Evolutionary conservation across 2,888 invertebrate genomes (phyloP).

Genomic region (Encarsia formosa): DNA sequence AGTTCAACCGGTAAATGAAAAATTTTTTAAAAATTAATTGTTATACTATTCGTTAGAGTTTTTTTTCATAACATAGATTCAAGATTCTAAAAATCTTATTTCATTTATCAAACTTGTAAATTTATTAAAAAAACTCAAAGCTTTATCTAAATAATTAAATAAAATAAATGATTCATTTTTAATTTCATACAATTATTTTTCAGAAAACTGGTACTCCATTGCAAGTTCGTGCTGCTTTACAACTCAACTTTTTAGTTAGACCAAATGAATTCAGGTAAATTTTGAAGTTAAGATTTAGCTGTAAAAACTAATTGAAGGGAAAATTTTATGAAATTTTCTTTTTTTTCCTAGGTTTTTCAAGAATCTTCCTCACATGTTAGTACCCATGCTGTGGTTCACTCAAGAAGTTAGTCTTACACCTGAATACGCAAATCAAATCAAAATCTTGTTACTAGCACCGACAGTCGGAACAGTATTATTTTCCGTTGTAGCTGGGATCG

Average conservation of each 20-base stretch:
- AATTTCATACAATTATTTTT: too few relatives aligned
- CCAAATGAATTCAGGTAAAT: conserved; percentile 56
- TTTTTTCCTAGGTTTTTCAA: conserved; percentile 56
- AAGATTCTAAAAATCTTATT: too few relatives aligned
- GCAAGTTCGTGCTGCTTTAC: conserved; percentile 67
- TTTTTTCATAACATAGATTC: too few relatives aligned
- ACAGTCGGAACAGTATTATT: conserved; percentile 54
- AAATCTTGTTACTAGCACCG: conserved; percentile 56
- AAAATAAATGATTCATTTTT: too few relatives aligned
- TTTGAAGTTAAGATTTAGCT: background rate
- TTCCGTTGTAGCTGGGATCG: conserved; percentile 53
- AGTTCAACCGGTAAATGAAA: conserved; percentile 66
- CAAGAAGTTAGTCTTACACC: conserved; percentile 62
- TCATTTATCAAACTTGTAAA: too few relatives aligned
- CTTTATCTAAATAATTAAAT: too few relatives aligned
- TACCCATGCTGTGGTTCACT: conserved; percentile 76
- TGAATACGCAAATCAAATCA: conserved; percentile 57
- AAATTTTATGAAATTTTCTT: conserved; percentile 7
- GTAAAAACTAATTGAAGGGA: background rate
- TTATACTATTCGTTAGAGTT: conserved; percentile 3
- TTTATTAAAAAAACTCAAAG: too few relatives aligned
- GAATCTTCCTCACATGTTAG: conserved; percentile 55
- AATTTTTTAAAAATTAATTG: conserved; percentile 1
- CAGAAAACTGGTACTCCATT: conserved; percentile 73
- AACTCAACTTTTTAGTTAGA: conserved; percentile 67